Percentiles rank a stretch among this genome's conserved stretches.
These are phyloP conservation scores for Steinernema scapterisci DNA, from an alignment of 2,888 invertebrate species.

Conservation along the genomic window DNA sequence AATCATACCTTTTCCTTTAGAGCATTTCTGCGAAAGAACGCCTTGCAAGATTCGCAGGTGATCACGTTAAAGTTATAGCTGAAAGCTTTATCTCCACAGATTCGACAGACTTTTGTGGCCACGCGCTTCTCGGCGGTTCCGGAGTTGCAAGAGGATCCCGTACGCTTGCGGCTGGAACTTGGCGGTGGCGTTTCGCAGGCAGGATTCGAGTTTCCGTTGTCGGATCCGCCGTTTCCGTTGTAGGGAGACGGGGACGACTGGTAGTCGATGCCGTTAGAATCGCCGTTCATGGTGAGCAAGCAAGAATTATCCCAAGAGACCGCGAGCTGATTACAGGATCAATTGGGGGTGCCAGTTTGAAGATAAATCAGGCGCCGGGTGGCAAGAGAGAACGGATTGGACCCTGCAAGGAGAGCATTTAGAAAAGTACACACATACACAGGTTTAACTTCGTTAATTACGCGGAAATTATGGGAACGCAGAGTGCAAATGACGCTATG, in stretches of 20 bases:
- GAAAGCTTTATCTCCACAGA: slow-evolving; percentile 29
- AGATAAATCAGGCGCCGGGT: not conserved
- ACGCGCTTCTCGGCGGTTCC: slow-evolving; percentile 21
- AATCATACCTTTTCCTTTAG: slow-evolving; percentile 15
- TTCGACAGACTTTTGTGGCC: slow-evolving; percentile 15
- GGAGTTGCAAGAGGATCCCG: slow-evolving; percentile 24
- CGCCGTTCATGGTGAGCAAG: slow-evolving; percentile 8
- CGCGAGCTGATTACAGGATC: not conserved
- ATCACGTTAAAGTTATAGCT: slow-evolving; percentile 33
- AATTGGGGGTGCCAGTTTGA: slow-evolving; percentile 27
- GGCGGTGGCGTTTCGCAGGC: slow-evolving; percentile 16
- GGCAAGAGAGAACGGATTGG: not conserved
- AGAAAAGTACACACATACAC: not conserved
- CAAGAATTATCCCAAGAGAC: not conserved
- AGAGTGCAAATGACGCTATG: not conserved
- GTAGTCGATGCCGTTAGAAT: not conserved
- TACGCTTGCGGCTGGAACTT: not conserved
- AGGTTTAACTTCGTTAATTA: not conserved
- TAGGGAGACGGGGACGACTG: not conserved
- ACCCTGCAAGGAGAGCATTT: not conserved
- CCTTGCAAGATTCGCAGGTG: slow-evolving; percentile 32
- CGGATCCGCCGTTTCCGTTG: not conserved
- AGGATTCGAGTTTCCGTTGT: not conserved
- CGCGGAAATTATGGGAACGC: not conserved
- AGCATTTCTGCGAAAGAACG: slow-evolving; percentile 32